phyloP scores from a whole-genome alignment of 2,797 vertebrate genomes.

The Lagocephalus sceleratus region DNA sequence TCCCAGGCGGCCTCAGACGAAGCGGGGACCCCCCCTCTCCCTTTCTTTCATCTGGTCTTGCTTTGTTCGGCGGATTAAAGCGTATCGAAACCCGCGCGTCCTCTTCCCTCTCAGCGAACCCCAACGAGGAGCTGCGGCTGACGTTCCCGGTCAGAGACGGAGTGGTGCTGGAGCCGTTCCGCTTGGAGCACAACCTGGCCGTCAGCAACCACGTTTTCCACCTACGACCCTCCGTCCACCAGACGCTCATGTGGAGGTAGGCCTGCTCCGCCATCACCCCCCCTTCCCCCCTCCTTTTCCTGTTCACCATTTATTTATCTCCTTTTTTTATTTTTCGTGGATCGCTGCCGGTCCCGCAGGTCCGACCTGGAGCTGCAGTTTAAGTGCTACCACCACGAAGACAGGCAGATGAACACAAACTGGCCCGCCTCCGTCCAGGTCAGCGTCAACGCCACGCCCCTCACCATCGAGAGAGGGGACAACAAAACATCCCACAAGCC shows the following conservation, averaged over 20 bases:
- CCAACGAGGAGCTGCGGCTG: constrained; percentile 93
- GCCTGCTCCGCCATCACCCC: constrained; percentile 5
- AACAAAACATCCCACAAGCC: constrained; percentile 99
- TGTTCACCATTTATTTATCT: not conserved
- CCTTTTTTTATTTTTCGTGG: not conserved
- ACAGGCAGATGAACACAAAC: constrained; percentile 99
- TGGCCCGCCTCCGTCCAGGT: constrained; percentile 99
- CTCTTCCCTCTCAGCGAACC: constrained; percentile 79
- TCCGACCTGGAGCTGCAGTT: constrained; percentile 98
- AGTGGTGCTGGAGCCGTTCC: constrained; percentile 96
- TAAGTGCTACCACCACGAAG: constrained; percentile 99
- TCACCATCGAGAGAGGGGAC: constrained; percentile 97
- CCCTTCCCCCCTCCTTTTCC: not conserved
- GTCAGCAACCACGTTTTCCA: constrained; percentile 99
- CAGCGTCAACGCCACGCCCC: constrained; percentile 98
- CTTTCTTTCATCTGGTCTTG: not conserved
- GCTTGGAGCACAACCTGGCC: constrained; percentile 97
- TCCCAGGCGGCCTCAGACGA: not conserved
- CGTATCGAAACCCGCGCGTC: not conserved
- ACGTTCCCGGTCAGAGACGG: constrained; percentile 96
- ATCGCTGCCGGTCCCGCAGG: constrained; percentile 60
- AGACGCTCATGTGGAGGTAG: constrained; percentile 99
- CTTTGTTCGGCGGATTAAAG: not conserved
- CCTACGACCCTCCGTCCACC: constrained; percentile 94
- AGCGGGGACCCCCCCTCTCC: not conserved